Percentiles rank a stretch among this genome's conserved stretches.
Evolutionary conservation across 2,797 vertebrate species (phyloP).

Genomic region (Sebastes baramenuke): DNA sequence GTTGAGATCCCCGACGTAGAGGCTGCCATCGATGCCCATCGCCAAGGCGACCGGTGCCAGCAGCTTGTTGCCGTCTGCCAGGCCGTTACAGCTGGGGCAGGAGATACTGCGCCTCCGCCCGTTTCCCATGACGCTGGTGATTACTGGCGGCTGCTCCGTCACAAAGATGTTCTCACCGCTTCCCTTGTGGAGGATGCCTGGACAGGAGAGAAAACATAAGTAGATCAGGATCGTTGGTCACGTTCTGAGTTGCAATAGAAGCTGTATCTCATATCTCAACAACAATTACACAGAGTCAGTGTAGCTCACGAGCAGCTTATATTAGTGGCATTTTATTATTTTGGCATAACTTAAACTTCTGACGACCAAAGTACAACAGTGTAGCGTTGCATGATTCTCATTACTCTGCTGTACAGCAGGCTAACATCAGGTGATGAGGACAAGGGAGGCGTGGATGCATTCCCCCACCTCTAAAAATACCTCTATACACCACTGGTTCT

Average conservation of each 20-base stretch:
- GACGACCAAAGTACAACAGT: not conserved
- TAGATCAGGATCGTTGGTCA: not conserved
- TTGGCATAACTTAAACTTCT: not conserved
- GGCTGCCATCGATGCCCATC: constrained; percentile 94
- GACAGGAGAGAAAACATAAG: not conserved
- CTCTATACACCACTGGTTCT: not conserved
- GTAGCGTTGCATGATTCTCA: not conserved
- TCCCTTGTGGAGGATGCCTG: constrained; percentile 98
- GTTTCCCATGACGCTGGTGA: constrained; percentile 97
- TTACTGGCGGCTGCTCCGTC: constrained; percentile 96
- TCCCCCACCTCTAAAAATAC: constrained; percentile 13
- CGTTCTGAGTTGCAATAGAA: not conserved
- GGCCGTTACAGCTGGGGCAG: constrained; percentile 97
- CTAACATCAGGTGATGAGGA: not conserved
- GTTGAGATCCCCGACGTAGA: constrained; percentile 98
- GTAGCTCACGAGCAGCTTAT: not conserved
- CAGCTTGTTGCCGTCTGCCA: constrained; percentile 98
- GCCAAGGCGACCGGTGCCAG: constrained; percentile 96
- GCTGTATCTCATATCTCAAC: not conserved
- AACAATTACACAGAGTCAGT: not conserved
- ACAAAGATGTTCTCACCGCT: constrained; percentile 98
- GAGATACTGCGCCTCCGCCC: constrained; percentile 97
- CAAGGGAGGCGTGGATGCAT: not conserved
- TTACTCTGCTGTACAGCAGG: not conserved
- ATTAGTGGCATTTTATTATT: not conserved